Conservation (phyloP, 2,113 vertebrate genomes). For the Capra hircus region DNA sequence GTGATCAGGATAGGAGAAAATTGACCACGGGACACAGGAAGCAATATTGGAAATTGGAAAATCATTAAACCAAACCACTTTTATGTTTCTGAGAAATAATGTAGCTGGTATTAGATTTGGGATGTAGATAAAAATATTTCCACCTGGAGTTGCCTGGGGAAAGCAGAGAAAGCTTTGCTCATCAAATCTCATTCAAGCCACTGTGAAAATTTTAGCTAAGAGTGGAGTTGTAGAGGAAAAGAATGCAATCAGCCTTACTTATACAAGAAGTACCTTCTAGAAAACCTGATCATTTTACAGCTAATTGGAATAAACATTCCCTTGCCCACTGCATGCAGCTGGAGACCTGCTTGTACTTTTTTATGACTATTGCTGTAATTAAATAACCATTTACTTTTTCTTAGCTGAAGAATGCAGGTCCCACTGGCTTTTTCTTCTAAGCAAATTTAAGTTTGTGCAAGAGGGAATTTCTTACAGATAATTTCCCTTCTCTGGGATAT, state of each 20-base stretch:
- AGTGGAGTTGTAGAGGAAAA: neutral
- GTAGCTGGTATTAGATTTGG: neutral
- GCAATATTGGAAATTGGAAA: neutral
- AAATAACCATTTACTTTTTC: constrained; percentile 77
- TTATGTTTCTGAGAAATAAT: neutral
- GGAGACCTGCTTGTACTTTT: constrained; percentile 69
- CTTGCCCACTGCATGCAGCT: constrained; percentile 66
- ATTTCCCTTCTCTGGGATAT: constrained; percentile 67
- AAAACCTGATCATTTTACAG: constrained; percentile 67
- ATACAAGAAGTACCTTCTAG: constrained; percentile 28
- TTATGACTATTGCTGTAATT: constrained; percentile 74
- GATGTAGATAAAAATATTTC: constrained; percentile 13
- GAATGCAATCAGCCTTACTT: neutral
- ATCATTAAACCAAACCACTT: neutral
- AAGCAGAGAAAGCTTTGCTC: constrained; percentile 4
- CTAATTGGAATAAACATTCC: constrained; percentile 76
- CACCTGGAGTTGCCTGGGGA: neutral
- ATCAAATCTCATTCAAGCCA: constrained; percentile 35
- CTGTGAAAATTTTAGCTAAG: constrained; percentile 37
- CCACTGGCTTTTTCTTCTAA: constrained; percentile 73
- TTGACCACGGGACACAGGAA: neutral
- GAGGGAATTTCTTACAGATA: constrained; percentile 65
- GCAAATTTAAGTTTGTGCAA: constrained; percentile 62
- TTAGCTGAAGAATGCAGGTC: constrained; percentile 72
- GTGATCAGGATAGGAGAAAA: neutral